Base-by-base conservation (phyloP, 2,113 vertebrate species). In the Lepidothrix coronata region DNA sequence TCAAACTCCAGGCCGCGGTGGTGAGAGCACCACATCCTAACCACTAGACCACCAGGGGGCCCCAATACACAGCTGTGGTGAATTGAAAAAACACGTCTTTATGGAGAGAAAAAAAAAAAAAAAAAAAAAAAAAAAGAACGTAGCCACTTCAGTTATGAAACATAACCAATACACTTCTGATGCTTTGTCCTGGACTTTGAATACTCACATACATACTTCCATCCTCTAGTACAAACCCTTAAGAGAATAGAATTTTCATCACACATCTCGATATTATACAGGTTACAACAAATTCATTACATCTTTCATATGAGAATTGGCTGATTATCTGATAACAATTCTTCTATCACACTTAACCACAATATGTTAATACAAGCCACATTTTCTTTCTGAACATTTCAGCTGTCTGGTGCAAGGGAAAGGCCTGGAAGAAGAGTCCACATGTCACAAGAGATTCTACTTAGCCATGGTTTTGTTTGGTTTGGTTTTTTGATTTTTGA, bases 401-500 rank as follows among this genome's bases (percentile, higher is more conserved):
- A 77, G 43, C 7, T 94, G 35, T 48, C 54, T 71, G 17, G 43
- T 77, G 30, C 1, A 3, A 88, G 25, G 65, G 59, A 77, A 88
- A 90, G 15, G 24, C 65, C 82, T 68, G 25, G 23, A 88, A 88
- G 25, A 66, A 82, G 12, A 83, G 43, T 52, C 55, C 67, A 27
- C 12, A 23, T 62, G 28, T 71, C 48, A 57, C 59, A 83, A 72
- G 46, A 82, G 28, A 70, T 5, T 85, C 46, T 66, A 41, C 28
- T 54, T 51, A 51, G 8, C 44, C 0, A 9, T 2, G 1, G 2
- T 2, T 54, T 66, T 39, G 14, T 62, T 46, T 4, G 20, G 14
- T 51, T 51, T 27, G 19, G 0, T 2, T 23, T 66, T 57, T 66
- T n/a, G 20, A 9, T 48, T 5, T 23, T 22, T 39, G 39, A 23